These are phyloP conservation scores for Chamaea fasciata DNA, from an alignment of 2,113 vertebrate genomes.

Conservation along the genomic window DNA sequence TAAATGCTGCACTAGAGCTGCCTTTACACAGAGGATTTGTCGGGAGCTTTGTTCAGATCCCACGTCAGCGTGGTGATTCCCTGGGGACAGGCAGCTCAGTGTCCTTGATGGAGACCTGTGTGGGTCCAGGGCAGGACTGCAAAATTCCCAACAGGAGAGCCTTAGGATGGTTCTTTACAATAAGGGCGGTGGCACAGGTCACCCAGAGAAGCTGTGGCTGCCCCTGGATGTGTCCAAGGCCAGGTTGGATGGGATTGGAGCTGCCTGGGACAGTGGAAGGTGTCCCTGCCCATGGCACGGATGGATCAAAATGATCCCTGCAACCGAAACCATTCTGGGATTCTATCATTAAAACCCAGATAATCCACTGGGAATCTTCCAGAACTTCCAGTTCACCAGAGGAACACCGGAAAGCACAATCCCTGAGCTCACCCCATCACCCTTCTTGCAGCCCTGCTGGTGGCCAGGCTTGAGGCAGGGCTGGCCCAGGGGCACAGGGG, in stretches of 20 bases:
- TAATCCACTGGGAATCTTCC: not conserved
- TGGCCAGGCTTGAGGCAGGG: not conserved
- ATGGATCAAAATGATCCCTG: not conserved
- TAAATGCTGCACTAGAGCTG: slow-evolving; percentile 1
- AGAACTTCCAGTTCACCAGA: not conserved
- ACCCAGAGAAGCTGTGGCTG: not conserved
- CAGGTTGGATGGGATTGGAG: not conserved
- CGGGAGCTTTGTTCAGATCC: not conserved
- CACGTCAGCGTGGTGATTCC: fast-evolving
- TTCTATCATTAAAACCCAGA: not conserved
- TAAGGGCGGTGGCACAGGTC: not conserved
- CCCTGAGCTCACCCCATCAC: fast-evolving
- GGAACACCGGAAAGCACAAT: not conserved
- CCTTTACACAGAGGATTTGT: not conserved
- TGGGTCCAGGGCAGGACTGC: not conserved
- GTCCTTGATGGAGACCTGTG: fast-evolving
- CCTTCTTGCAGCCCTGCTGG: not conserved
- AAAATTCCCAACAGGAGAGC: not conserved
- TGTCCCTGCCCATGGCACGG: not conserved
- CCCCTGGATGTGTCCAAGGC: not conserved
- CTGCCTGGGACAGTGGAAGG: fast-evolving
- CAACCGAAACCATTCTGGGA: not conserved
- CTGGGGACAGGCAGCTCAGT: not conserved
- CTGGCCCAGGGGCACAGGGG: not conserved
- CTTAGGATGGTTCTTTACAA: not conserved